phyloP scores from a whole-genome alignment of 1,140 invertebrate genomes.

The Tenebrio molitor region DNA sequence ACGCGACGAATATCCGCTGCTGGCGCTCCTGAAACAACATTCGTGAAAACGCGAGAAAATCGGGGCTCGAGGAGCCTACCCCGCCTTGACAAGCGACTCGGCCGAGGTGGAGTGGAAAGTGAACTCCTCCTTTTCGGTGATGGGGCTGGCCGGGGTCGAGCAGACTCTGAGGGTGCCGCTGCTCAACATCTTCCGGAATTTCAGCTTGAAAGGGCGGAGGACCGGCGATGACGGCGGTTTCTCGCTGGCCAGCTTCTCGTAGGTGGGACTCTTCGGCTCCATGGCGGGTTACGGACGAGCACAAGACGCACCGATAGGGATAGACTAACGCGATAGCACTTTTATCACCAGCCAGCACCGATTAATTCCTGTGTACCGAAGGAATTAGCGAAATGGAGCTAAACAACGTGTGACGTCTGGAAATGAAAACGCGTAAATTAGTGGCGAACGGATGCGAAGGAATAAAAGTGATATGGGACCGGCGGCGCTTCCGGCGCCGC shows the following conservation, averaged over 20 bases:
- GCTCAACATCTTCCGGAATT: slow-evolving; percentile 49
- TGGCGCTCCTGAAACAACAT: slow-evolving; percentile 41
- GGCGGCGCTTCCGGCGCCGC: neutral
- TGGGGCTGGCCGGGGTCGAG: slow-evolving; percentile 31
- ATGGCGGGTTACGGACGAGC: neutral
- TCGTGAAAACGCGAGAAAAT: neutral
- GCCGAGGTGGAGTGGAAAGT: slow-evolving; percentile 26
- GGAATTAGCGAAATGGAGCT: slow-evolving; percentile 27
- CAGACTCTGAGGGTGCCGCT: slow-evolving; percentile 41
- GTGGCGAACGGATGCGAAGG: slow-evolving; percentile 17
- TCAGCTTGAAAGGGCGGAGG: slow-evolving; percentile 44
- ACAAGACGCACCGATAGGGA: neutral
- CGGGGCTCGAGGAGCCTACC: neutral
- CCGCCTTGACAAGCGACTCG: neutral
- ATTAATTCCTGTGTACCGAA: slow-evolving; percentile 28
- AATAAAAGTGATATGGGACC: slow-evolving; percentile 23
- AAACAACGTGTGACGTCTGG: slow-evolving; percentile 27
- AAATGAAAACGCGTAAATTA: slow-evolving; percentile 30
- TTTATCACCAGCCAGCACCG: slow-evolving; percentile 5
- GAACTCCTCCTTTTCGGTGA: slow-evolving; percentile 23
- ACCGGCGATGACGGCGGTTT: slow-evolving; percentile 40
- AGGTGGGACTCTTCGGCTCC: slow-evolving; percentile 42
- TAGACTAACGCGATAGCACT: slow-evolving; percentile 29
- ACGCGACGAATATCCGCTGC: slow-evolving; percentile 30
- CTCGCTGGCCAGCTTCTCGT: slow-evolving; percentile 44